Base-by-base conservation (phyloP, 1,140 invertebrate species). In the Lineus longissimus region DNA sequence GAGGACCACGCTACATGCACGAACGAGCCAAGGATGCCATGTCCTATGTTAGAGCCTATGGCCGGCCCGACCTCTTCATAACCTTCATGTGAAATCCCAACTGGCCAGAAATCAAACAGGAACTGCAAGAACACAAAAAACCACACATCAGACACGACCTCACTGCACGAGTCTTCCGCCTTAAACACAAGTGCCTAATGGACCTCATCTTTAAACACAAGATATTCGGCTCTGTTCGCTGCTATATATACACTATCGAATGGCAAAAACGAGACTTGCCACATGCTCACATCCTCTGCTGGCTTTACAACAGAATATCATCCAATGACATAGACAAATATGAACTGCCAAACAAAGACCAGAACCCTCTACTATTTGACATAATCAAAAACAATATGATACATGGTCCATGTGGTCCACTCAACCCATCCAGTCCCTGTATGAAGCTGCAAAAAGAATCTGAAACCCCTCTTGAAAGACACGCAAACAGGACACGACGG, bases 181-280 rank as follows among this genome's bases (percentile, higher is more conserved):
- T 81, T 66, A 86, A 86, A 71, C 61, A 84, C 25, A 81, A 78
- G 67, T 69, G 33, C 15, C 33, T 36, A 7, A 36, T 36, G 33
- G 33, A 36, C 68, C 73, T 83, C 19, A 69, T 85, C 22, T 55
- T 63, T 7, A 76, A 79, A 59, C 23, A 67, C 58, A 19, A 71
- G n/a, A 60, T 82, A 2, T 76, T 79, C 70, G 80, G 83, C 17
- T 57, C 66, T 33, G 64, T 71, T 40, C 40, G 62, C n/a, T 79
- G 78, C 30, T 76, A 69, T 36, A 68, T 82, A 75, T 80, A 81
- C 63, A 67, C 74, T 23, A 62, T 85, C 29, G 84, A 87, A 73
- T 86, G 80, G 76, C 82, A 86, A 70, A 86, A 86, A 70, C 71
- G 82, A 64, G 81, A 84, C 13, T 66, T 85, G 29, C 82, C 83